phyloP scores from a whole-genome alignment of 37 sponge, comb jelly and placozoan species.

The Mnemiopsis leidyi region DNA sequence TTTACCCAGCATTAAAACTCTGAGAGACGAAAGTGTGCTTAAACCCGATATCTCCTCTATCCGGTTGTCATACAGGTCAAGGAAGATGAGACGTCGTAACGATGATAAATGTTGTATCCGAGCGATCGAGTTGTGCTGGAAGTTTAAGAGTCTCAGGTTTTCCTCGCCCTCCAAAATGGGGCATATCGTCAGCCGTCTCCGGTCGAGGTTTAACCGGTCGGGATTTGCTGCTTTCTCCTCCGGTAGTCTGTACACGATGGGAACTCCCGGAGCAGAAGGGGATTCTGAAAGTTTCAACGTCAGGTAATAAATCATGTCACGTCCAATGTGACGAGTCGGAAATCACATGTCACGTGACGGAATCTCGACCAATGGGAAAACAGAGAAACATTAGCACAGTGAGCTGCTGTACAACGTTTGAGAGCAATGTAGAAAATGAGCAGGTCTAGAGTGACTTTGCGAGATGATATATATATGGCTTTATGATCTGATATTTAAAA shows the following conservation, averaged over 20 bases:
- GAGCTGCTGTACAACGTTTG: too few relatives aligned
- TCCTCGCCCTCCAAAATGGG: constrained; percentile 91
- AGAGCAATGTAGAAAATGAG: too few relatives aligned
- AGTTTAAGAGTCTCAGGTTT: constrained; percentile 82
- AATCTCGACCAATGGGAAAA: too few relatives aligned
- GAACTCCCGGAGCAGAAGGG: constrained; percentile 74
- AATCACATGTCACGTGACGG: too few relatives aligned
- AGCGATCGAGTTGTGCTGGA: constrained; percentile 92
- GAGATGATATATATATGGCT: too few relatives aligned
- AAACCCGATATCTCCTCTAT: constrained; percentile 87
- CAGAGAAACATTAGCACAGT: too few relatives aligned
- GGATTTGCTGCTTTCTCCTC: constrained; percentile 84
- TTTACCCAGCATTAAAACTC: constrained; percentile 96
- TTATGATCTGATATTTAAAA: too few relatives aligned
- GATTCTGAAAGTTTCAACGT: constrained; percentile 65
- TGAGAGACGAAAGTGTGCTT: constrained; percentile 76
- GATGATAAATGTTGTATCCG: constrained; percentile 75
- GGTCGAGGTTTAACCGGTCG: constrained; percentile 87
- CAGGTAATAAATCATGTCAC: neutral
- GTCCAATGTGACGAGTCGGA: too few relatives aligned
- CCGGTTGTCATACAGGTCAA: constrained; percentile 95
- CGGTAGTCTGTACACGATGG: constrained; percentile 74
- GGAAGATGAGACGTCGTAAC: constrained; percentile 84
- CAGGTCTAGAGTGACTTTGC: too few relatives aligned
- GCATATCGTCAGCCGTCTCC: constrained; percentile 78